Conservation (phyloP, 2,888 invertebrate species). For the Eupsilia transversa region DNA sequence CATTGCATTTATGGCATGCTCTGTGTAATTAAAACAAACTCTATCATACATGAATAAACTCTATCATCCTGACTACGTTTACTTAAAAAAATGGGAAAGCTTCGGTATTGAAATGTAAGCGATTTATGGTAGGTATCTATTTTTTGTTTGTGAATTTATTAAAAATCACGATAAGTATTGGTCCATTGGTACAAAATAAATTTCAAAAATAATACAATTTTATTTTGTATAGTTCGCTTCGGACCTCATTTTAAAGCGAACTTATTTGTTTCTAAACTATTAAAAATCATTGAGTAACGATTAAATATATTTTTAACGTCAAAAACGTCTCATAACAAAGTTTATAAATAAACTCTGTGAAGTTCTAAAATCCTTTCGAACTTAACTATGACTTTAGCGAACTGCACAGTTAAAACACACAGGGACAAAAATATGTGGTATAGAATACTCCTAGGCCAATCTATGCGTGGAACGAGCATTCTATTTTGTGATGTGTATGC, state of each 20-base stretch:
- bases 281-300: background rate
- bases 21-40: slow-evolving; percentile 4
- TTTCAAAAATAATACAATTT: too few species aligned
- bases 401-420: background rate
- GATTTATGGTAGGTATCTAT: background rate
- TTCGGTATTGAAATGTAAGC: too few species aligned
- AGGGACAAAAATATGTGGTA: background rate
- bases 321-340: background rate
- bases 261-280: background rate
- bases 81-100: too few species aligned
- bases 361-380: background rate
- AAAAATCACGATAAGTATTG: too few species aligned
- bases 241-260: background rate
- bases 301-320: background rate
- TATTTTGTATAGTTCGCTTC: background rate
- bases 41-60: too few species aligned
- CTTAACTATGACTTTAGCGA: background rate
- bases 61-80: too few species aligned
- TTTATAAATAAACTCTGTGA: too few species aligned
- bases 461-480: background rate
- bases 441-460: background rate
- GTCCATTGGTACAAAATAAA: too few species aligned
- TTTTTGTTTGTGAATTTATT: background rate
- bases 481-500: background rate
- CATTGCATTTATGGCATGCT: background rate